Evolutionary conservation across 2,797 vertebrate species (phyloP), one percentile per base, ranked within the genome.

Genomic region (Glyptemys insculpta): DNA sequence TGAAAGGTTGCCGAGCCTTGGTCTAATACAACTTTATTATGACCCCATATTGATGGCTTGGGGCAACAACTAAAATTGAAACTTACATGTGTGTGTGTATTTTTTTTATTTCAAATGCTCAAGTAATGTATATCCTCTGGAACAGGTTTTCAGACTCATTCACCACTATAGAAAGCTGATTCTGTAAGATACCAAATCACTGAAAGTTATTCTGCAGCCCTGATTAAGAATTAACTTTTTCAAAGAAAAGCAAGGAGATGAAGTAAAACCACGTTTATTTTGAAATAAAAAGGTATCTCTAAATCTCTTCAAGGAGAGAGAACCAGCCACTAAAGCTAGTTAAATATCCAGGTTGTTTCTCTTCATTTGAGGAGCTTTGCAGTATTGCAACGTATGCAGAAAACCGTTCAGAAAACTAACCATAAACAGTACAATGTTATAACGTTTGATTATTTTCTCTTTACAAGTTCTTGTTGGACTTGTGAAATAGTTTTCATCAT

Each of bases 21-120:
- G 59, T 96, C 84, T 84, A 93, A 16, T 65, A 79, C 86, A 94
- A 93, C 79, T 86, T 87, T 5, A 18, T 54, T 52, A 34, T 31
- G 18, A 94, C 34, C 21, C 47, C 54, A 6, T 11, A 41, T 25
- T 84, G 56, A 76, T 72, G 54, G 53, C 78, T 89, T 19, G n/a
- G 19, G 49, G 81, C n/a, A 31, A 54, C 19, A 68, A 41, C 27
- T 19, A 52, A 85, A 76, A 93, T 78, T 2, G 4, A 47, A 53
- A 1, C 31, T 85, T 34, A 41, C 41, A 41, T 78, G 4, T 50
- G 50, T 50, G 50, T 44, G 44, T 44, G 41, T 41, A 5, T 44
- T 2, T 44, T 44, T 29, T 44, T 44, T 5, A 89, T 86, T 83
- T 41, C 1, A 52, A 68, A n/a, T 19, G 1, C 34, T 21, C 2